Base-by-base conservation (phyloP, 2,113 vertebrate species). In the Phylloscopus trochiloides region DNA sequence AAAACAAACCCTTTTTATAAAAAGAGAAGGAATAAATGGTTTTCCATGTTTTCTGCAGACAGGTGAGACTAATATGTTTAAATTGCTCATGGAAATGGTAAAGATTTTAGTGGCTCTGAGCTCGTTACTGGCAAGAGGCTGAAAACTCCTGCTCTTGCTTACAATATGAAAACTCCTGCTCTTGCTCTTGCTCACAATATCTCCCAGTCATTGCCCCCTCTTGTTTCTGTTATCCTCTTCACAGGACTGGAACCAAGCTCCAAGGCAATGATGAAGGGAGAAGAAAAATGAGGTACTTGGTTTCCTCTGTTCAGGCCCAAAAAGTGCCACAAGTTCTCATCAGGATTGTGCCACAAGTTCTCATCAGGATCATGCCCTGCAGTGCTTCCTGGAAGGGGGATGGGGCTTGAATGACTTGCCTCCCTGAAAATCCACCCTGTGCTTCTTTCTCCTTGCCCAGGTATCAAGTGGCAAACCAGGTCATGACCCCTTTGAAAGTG, bases 321-420 rank as follows among this genome's bases (percentile, higher is more conserved):
- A 86, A 92, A n/a, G 7, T 0, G 0, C 7, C 32, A 14, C 1
- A 4, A 75, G 34, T 25, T 28, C 7, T 54, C 1, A 1, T 13
- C 40, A 62, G 54, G 7, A 65, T 40, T 40, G 7, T 0, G 0
- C 7, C 32, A 14, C 1, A 4, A 75, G 34, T 25, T 28, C 7
- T 54, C 1, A 1, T 13, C 40, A 62, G 54, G 7, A 65, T 40
- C 45, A 32, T 6, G 21, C 2, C 3, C 4, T 0, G 50, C 45
- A 88, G 15, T 3, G 1, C 28, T 28, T 87, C 47, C 25, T 66
- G 47, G 31, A 40, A 48, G 20, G 48, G 16, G 14, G 5, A 82
- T 3, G 5, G 12, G 4, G 10, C 5, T 43, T 63, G 38, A 13
- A 12, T 43, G 17, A 14, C 24, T 26, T 65, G 9, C 8, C 18